Evolutionary conservation across 2,888 invertebrate species (phyloP).

Genomic region (Xestia rhomboidea): DNA sequence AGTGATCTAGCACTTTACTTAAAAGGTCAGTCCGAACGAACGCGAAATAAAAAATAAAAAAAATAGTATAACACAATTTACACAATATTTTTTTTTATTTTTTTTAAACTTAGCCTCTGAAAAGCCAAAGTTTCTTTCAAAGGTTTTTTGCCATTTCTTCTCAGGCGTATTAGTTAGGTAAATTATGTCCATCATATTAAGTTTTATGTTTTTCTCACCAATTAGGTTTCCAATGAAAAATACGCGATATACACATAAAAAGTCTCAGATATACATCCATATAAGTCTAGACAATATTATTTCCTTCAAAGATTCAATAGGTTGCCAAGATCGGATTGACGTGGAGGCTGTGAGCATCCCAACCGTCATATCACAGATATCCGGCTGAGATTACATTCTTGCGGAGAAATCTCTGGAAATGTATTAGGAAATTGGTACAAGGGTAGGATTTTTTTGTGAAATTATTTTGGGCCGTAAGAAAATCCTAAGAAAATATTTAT

Average conservation of each 20-base stretch:
- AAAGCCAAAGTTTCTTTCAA: no score
- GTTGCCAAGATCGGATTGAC: conserved; percentile 58
- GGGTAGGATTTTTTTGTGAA: conserved; percentile 6
- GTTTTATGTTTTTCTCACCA: neutral
- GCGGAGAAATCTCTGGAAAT: conserved; percentile 31
- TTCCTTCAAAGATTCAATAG: conserved; percentile 60
- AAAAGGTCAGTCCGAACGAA: neutral
- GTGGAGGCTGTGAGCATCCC: conserved; percentile 31
- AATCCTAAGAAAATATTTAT: neutral
- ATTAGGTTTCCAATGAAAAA: conserved; percentile 6
- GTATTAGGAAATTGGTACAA: conserved; percentile 54
- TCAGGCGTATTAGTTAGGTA: neutral
- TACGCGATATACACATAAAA: neutral
- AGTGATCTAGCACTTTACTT: neutral
- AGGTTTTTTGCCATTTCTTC: neutral
- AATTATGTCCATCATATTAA: neutral
- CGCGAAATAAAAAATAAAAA: no score
- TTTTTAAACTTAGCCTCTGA: neutral
- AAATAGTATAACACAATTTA: no score
- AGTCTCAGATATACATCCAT: conserved; percentile 3
- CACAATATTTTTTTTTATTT: no score
- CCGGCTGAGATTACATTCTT: conserved; percentile 56
- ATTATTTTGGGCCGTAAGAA: conserved; percentile 12
- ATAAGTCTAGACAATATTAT: conserved; percentile 45
- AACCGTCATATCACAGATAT: conserved; percentile 60